Base-by-base conservation (phyloP, 64 coral and sea anemone species). In the Pachyseris speciosa region DNA sequence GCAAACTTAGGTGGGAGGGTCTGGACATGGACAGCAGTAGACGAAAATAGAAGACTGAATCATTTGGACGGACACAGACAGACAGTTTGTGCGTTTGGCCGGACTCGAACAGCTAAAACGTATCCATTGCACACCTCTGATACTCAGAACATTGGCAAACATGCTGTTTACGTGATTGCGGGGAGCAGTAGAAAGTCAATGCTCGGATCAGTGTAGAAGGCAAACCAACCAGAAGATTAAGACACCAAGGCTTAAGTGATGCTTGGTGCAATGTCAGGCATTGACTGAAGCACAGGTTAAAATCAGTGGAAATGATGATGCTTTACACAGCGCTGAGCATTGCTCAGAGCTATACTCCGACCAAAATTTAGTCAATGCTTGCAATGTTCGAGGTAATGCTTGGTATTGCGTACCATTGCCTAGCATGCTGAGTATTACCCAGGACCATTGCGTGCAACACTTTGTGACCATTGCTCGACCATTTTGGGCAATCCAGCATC, bases 281-380 rank as follows among this genome's bases (percentile, higher is more conserved):
- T 55, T 80, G 27, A 51, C 32, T 37, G 47, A 59, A 80, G 47
- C 75, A 80, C 13, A 58, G 49, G 47, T 58, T 80, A n/a, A 80
- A 80, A 37, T 80, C 75, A 80, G 49, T 80, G 75, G 47, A 80
- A 80, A 30, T 80, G 75, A 33, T 80, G 75, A 80, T 57, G 75
- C 75, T 78, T 78, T 47, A 78, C 45, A 78, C 44, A 78, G 75
- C 75, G 32, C 75, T 80, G 75, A 37, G 75, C 47, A 80, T 80
- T 80, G 75, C 75, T 80, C 47, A 80, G 75, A 80, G 75, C 75
- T 80, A 80, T 55, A 80, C 75, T 55, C 75, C 50, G 47, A 80
- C 75, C 75, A 80, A 80, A 34, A 80, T 55, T 31, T 57, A 80
- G 75, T 80, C 25, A 79, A 72, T 72, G 38, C 37, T 72, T 74